Base-by-base conservation (phyloP, 2,888 invertebrate species). In the Poecilobothrus nobilitatus region DNA sequence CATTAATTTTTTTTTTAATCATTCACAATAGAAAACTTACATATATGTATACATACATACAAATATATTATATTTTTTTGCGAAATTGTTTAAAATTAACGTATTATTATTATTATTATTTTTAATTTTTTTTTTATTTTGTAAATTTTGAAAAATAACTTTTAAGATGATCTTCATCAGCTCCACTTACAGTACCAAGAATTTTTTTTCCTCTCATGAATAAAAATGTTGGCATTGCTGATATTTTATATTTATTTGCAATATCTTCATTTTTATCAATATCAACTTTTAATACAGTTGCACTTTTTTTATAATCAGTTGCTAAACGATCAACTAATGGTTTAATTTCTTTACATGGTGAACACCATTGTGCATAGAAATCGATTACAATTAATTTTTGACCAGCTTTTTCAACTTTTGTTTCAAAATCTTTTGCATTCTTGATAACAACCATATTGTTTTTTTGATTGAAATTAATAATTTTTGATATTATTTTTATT, bases 181-280 rank as follows among this genome's bases (percentile, higher is more conserved):
- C 65, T 6, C 65, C 65, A 41, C 33, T 33, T 37, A 65, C 20
- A 1, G 15, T 15, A 1, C 20, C 20, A 37, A 65, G 9, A 33
- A 33, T 65, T 65, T 41, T n/a, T n/a, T 33, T 22, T 8, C 37
- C 21, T 37, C 37, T 65, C 41, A 65, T 37, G 18, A 65, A 65
- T 34, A 65, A 20, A 65, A 65, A 65, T 20, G 65, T 65, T 37
- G 65, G 65, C 37, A 65, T 37, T 10, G 20, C n/a, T 20, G 37
- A 20, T 18, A 65, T 41, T 41, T 65, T 65, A 20, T 41, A 65
- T 65, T 65, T 65, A 20, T 37, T 6, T 12, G 65, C 34, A 20
- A 65, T 33, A 37, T 65, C 65, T 18, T n/a, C 65, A 65, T 37
- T 37, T 65, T 65, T 65, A 4, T 65, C 65, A n/a, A 65, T 37